A percentile compares a stretch with the other conserved stretches of the same genome.
Evolutionary conservation across 2,888 invertebrate genomes (phyloP).

Genomic region (Volucella bombylans): DNA sequence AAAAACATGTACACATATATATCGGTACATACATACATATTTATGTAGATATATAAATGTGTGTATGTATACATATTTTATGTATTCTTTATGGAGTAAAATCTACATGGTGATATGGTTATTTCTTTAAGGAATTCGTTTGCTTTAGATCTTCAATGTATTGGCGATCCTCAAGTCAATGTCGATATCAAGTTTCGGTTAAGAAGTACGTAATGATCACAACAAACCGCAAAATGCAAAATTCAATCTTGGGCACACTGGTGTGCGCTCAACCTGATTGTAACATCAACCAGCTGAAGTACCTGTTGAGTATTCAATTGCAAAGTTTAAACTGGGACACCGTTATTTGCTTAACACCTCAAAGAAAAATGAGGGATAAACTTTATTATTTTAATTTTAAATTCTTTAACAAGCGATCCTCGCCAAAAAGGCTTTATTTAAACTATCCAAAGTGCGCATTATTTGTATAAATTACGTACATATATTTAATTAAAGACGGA

Average conservation of each 20-base stretch:
- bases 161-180: conserved; percentile 6
- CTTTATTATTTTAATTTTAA: no score
- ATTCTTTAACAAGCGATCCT: no score
- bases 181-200: conserved; percentile 53
- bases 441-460: no score
- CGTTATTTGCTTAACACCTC: conserved; percentile 12
- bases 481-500: no score
- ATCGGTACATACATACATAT: background rate
- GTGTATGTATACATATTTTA: background rate
- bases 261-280: conserved; percentile 17
- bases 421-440: no score
- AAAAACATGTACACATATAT: no score
- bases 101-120: background rate
- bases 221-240: conserved; percentile 20
- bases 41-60: background rate
- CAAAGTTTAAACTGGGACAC: conserved; percentile 35
- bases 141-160: background rate
- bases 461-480: no score
- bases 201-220: conserved; percentile 25
- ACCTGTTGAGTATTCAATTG: conserved; percentile 43
- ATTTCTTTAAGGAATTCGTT: conserved; percentile 5
- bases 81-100: background rate
- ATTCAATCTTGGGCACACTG: background rate
- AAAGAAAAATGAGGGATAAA: no score
- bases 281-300: conserved; percentile 23